A percentile compares a stretch with the other conserved stretches of the same genome.
Evolutionary conservation across 2,797 vertebrate species (phyloP).

Genomic region (Lepus oiostolus): DNA sequence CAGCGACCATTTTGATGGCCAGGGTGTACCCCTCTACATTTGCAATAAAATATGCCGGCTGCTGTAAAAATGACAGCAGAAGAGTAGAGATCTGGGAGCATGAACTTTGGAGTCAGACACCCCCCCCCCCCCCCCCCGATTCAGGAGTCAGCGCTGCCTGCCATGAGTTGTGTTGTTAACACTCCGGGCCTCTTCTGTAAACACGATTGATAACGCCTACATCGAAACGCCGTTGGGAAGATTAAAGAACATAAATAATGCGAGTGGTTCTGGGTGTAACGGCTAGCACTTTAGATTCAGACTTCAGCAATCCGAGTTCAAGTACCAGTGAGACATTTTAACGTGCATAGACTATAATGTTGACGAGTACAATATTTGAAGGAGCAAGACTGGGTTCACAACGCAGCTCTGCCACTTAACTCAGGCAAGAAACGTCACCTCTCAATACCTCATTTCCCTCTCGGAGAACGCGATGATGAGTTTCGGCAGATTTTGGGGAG

Average conservation of each 20-base stretch:
- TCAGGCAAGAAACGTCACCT: neutral
- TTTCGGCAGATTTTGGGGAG: neutral
- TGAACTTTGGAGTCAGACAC: conserved; percentile 8
- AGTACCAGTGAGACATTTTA: neutral
- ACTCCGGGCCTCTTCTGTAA: neutral
- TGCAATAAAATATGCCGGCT: neutral
- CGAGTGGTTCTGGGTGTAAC: neutral
- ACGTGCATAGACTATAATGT: neutral
- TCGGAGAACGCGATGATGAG: neutral
- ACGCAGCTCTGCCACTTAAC: neutral
- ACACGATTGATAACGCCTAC: neutral
- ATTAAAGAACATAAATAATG: conserved; percentile 11
- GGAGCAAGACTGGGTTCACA: neutral
- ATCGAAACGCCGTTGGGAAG: neutral
- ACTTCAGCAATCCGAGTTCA: conserved; percentile 37
- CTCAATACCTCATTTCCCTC: neutral
- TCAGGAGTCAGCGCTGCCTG: neutral
- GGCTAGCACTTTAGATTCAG: neutral
- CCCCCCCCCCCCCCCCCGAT: too few relatives aligned
- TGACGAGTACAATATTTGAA: neutral
- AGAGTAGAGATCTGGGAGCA: neutral
- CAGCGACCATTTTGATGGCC: fast-evolving
- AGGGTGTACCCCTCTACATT: fast-evolving
- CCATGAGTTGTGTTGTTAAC: neutral
- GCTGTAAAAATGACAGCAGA: neutral